phyloP scores from a whole-genome alignment of 2,797 vertebrate species.

The Babyrousa celebensis region DNA sequence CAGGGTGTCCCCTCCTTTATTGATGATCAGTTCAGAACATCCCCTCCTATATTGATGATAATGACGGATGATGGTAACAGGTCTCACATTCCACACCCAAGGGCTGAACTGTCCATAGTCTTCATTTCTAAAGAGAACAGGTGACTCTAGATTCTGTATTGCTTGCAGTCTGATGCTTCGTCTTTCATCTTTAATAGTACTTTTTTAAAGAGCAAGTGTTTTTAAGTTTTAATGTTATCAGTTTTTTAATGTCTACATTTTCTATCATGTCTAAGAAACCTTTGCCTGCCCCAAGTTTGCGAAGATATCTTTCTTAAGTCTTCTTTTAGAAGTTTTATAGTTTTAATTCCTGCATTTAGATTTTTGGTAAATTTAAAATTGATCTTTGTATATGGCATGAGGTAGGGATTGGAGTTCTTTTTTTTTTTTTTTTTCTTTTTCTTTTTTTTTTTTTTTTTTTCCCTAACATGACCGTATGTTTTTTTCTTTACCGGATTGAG shows the following conservation, averaged over 20 bases:
- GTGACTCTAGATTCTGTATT: neutral
- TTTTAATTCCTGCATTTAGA: neutral
- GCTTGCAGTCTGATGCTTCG: neutral
- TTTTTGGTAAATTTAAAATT: neutral
- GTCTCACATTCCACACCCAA: neutral
- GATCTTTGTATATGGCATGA: neutral
- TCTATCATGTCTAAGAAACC: neutral
- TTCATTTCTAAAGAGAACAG: neutral
- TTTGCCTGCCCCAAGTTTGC: neutral
- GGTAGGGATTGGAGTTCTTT: neutral
- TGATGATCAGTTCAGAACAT: no score
- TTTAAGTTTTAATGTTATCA: neutral
- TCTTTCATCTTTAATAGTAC: neutral
- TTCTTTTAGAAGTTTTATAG: neutral
- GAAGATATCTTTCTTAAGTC: neutral
- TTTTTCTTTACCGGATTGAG: neutral
- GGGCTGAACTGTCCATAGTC: neutral
- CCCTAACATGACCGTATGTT: neutral
- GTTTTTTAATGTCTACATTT: neutral
- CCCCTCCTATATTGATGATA: no score
- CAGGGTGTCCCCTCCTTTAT: no score
- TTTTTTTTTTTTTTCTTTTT: no score
- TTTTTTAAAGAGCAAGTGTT: slow-evolving; percentile 1
- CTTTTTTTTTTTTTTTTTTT: neutral
- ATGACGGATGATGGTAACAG: no score